phyloP scores from a whole-genome alignment of 1,140 invertebrate species.

The Berghia stephanieae region DNA sequence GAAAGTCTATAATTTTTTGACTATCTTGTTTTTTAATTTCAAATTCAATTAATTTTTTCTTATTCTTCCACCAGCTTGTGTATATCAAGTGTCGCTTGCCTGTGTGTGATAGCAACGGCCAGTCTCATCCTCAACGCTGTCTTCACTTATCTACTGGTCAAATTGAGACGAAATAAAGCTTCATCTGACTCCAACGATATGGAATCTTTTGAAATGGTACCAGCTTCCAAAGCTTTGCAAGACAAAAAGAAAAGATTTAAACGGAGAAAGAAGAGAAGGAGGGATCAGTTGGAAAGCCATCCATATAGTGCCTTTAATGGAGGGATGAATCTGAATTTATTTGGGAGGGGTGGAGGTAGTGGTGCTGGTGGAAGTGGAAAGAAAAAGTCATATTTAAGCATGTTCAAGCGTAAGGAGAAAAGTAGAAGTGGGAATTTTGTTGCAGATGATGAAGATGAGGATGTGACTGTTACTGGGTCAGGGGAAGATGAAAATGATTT shows the following conservation, averaged over 20 bases:
- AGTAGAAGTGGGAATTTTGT: too few relatives aligned
- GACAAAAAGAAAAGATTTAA: neutral
- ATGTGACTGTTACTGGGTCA: neutral
- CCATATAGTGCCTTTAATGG: too few relatives aligned
- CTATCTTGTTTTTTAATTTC: too few relatives aligned
- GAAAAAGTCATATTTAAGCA: too few relatives aligned
- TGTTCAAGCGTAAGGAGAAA: too few relatives aligned
- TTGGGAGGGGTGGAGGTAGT: too few relatives aligned
- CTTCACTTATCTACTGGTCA: neutral
- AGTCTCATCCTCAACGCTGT: constrained; percentile 5
- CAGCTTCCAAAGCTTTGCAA: neutral
- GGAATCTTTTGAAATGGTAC: neutral
- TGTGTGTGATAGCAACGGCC: neutral
- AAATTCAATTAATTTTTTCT: neutral
- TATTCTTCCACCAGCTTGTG: neutral
- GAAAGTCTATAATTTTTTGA: too few relatives aligned
- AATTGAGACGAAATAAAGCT: neutral
- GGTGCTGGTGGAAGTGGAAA: too few relatives aligned
- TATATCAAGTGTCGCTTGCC: neutral
- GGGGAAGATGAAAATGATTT: constrained; percentile 17
- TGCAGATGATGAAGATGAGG: neutral
- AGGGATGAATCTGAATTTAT: too few relatives aligned
- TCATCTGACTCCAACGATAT: neutral
- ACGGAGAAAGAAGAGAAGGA: neutral
- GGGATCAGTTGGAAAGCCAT: neutral